Base-by-base conservation (phyloP, 2,888 invertebrate genomes). In the Nyleta sp. region DNA sequence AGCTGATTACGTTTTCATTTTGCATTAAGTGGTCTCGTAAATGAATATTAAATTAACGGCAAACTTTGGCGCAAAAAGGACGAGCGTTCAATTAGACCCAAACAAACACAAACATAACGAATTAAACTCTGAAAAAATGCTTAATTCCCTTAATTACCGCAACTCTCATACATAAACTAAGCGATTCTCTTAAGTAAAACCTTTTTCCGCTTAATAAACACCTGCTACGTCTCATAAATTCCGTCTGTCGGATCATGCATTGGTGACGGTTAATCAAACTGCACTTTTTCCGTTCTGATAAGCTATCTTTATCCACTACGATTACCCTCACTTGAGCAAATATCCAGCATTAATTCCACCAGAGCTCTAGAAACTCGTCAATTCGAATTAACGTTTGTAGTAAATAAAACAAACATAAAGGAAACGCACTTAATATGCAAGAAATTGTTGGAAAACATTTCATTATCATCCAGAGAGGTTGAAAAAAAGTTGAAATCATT, bases 181-280 rank as follows among this genome's bases (percentile, higher is more conserved):
- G 11, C 17, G 17, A 38, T 48, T 65, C 38, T 15, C 22, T 57
- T 59, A 18, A 38, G 17, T 48, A 18, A 59, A 70, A 59, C n/a
- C 40, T 59, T 70, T 70, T 70, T 70, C 59, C 38, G 52, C 50
- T 59, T 52, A 59, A 50, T 70, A 59, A 70, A 59, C 59, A 52
- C 59, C 59, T 52, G 70, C 50, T 57, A 38, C 22, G 22, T 55
- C 48, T 7, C 38, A 35, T 38, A 48, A 35, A 48, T 46, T 35
- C n/a, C 38, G 18, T 5, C 13, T 68, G 57, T 55, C 55, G 40
- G 10, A 57, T 48, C 38, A 28, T 28, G 18, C 55, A 55, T 44
- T 35, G 44, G 42, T 18, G 35, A 22, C 46, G 44, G 53, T 44
- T 38, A 68, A 68, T 68, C 68, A 68, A 68, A 50, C n/a, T n/a